phyloP scores from a whole-genome alignment of 1,140 invertebrate genomes.

The Diorhabda elongata region DNA sequence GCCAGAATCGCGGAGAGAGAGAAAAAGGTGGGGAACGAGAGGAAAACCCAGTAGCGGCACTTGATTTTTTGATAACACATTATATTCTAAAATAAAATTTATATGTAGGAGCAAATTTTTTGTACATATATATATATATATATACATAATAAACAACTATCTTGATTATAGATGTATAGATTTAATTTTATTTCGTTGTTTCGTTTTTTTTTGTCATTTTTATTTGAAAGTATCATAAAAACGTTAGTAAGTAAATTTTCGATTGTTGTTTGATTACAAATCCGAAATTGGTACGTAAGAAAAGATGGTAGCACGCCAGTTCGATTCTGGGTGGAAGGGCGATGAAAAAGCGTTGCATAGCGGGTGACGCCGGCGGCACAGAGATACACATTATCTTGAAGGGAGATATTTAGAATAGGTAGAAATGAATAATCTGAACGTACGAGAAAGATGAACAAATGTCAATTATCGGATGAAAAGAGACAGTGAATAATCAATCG shows the following conservation, averaged over 20 bases:
- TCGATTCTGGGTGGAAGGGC: not conserved
- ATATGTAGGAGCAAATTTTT: too few relatives aligned
- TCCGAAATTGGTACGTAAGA: too few relatives aligned
- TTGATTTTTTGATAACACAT: not conserved
- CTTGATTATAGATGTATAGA: too few relatives aligned
- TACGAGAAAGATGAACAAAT: conserved; percentile 19
- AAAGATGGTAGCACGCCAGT: not conserved
- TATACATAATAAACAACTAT: too few relatives aligned
- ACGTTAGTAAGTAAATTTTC: too few relatives aligned
- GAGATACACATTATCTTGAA: conserved; percentile 25
- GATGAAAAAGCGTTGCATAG: conserved; percentile 23
- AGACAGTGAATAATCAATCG: conserved; percentile 21
- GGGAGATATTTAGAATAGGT: conserved; percentile 24
- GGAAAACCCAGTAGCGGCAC: not conserved
- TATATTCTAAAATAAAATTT: too few relatives aligned
- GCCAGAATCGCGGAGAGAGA: conserved; percentile 1
- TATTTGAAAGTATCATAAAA: too few relatives aligned
- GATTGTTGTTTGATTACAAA: too few relatives aligned
- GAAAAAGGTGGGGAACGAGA: not conserved
- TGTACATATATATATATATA: too few relatives aligned
- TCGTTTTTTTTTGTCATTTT: too few relatives aligned
- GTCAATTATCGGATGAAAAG: conserved; percentile 19
- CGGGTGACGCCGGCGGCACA: conserved; percentile 9
- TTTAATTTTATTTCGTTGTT: too few relatives aligned
- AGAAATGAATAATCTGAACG: conserved; percentile 25